phyloP scores from a whole-genome alignment of 2,797 vertebrate genomes.

The Gobionotothen gibberifrons region DNA sequence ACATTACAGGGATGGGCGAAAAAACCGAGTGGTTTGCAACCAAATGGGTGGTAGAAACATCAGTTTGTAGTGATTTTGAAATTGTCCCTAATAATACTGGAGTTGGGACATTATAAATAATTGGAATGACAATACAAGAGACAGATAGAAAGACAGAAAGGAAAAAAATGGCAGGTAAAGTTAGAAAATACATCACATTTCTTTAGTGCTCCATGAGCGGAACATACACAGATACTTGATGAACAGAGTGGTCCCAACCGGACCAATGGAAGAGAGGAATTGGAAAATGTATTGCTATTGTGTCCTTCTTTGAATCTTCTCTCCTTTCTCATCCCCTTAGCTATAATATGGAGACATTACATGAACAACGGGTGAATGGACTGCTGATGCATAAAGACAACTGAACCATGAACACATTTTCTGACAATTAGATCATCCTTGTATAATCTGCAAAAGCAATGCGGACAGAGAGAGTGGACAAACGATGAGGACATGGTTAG shows the following conservation, averaged over 20 bases:
- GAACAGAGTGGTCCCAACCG: constrained; percentile 47
- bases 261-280: constrained; percentile 47
- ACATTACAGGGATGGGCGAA: not conserved
- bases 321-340: constrained; percentile 73
- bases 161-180: constrained; percentile 41
- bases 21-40: not conserved
- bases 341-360: constrained; percentile 68
- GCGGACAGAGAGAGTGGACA: constrained; percentile 68
- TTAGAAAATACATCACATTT: constrained; percentile 48
- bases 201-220: constrained; percentile 21
- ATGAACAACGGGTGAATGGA: constrained; percentile 68
- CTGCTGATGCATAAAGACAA: constrained; percentile 73
- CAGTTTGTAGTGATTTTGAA: constrained; percentile 33
- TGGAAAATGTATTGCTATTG: constrained; percentile 55
- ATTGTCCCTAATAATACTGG: constrained; percentile 17
- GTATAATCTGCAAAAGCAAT: constrained; percentile 81
- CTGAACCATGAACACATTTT: constrained; percentile 74
- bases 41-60: constrained; percentile 42
- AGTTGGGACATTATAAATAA: constrained; percentile 34
- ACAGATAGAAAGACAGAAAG: constrained; percentile 42
- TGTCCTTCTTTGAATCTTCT: constrained; percentile 64
- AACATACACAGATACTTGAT: constrained; percentile 37
- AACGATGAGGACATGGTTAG: constrained; percentile 53
- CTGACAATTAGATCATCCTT: constrained; percentile 84
- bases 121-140: constrained; percentile 56